phyloP scores from a whole-genome alignment of 1,140 invertebrate species.

The Heterodera schachtii region DNA sequence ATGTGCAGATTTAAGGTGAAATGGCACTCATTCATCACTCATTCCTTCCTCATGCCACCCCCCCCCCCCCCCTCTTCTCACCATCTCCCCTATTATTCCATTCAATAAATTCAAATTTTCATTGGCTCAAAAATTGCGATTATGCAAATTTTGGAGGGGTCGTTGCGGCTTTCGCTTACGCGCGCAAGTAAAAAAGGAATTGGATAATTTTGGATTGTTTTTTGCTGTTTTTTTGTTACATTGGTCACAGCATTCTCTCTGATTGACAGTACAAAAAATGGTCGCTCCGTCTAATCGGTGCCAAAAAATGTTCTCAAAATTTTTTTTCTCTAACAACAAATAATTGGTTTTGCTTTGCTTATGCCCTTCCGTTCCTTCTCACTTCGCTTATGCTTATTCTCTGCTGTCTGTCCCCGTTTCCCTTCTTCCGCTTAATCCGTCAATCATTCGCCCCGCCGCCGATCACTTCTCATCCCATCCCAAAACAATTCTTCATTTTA shows the following conservation, averaged over 20 bases:
- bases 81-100: not conserved
- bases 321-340: too few species aligned
- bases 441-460: not conserved
- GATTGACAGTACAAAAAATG: too few species aligned
- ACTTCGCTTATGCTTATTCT: too few species aligned
- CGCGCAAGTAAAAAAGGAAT: not conserved
- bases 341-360: too few species aligned
- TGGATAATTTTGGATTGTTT: not conserved
- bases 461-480: not conserved
- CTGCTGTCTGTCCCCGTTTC: too few species aligned
- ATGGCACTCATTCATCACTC: not conserved
- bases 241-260: too few species aligned
- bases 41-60: not conserved
- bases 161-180: not conserved
- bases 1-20: not conserved
- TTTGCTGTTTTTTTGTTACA: not conserved
- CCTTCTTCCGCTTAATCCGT: not conserved
- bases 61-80: not conserved
- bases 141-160: not conserved
- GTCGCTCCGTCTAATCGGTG: too few species aligned
- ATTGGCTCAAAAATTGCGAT: not conserved
- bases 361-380: too few species aligned
- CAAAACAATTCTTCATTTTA: not conserved
- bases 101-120: conserved; percentile 5
- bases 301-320: too few species aligned